Conservation (phyloP, 2,888 invertebrate species). For the Nebria brevicollis region DNA sequence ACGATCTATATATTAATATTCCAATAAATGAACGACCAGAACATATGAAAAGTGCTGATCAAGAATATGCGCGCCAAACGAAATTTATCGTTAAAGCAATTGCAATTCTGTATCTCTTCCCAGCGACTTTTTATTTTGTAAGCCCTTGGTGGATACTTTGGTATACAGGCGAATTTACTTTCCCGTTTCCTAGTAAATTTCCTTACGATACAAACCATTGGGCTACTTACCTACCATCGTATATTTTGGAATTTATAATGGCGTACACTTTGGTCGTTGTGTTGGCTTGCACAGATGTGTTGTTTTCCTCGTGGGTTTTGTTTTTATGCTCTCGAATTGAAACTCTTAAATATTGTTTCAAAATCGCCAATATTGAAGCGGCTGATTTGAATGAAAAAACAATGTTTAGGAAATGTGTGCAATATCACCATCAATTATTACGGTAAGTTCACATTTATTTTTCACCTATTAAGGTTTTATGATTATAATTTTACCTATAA, state of each 20-base stretch:
- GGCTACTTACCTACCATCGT: neutral
- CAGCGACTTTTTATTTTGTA: conserved; percentile 3
- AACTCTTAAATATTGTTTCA: conserved; percentile 6
- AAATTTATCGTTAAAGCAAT: neutral
- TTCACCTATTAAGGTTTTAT: neutral
- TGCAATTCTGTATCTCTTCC: neutral
- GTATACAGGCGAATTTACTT: neutral
- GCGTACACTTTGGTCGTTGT: neutral
- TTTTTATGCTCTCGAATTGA: conserved; percentile 20
- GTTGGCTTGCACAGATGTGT: conserved; percentile 3
- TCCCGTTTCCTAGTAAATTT: conserved; percentile 16
- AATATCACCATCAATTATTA: conserved; percentile 17
- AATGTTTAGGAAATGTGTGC: conserved; percentile 12
- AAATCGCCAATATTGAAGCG: conserved; percentile 22
- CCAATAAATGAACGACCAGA: neutral
- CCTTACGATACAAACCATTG: conserved; percentile 10
- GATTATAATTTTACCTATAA: no score
- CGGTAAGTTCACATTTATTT: conserved; percentile 8
- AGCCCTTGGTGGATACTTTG: neutral
- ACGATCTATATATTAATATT: conserved; percentile 8
- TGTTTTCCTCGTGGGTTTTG: conserved; percentile 6
- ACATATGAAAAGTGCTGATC: neutral
- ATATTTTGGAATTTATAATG: conserved; percentile 10
- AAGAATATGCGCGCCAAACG: conserved; percentile 1
- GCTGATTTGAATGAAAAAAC: neutral